Evolutionary conservation across 2,797 vertebrate species (phyloP).

Genomic region (Scolopax rusticola): DNA sequence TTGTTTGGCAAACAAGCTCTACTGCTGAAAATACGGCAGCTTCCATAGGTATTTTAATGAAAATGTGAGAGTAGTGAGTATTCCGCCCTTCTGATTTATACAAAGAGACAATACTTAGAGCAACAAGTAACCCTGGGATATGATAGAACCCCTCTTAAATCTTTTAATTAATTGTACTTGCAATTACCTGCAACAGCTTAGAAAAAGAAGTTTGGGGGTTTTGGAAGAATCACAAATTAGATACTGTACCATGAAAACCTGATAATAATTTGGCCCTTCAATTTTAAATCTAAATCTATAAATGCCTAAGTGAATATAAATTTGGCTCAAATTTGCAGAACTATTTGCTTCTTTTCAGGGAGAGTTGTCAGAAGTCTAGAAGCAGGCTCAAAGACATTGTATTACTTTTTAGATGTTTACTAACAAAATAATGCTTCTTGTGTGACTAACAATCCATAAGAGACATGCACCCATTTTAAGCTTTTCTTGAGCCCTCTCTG

Average conservation of each 20-base stretch:
- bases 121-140: not conserved
- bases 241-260: not conserved
- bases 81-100: not conserved
- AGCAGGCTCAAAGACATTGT: not conserved
- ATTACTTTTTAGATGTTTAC: not conserved
- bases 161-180: not conserved
- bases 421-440: not conserved
- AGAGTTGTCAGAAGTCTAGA: not conserved
- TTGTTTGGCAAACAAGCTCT: not conserved
- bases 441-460: not conserved
- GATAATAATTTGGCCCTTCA: not conserved
- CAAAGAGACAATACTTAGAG: not conserved
- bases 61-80: not conserved
- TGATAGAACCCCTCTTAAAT: not conserved
- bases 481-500: not conserved
- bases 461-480: not conserved
- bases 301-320: not conserved
- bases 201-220: not conserved
- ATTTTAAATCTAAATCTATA: not conserved
- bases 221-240: not conserved
- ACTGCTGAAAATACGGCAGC: not conserved
- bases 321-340: not conserved
- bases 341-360: not conserved
- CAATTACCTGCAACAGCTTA: not conserved
- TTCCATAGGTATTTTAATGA: not conserved